Evolutionary conservation across 2,888 invertebrate genomes (phyloP).

Genomic region (Schizotus pectinicornis): DNA sequence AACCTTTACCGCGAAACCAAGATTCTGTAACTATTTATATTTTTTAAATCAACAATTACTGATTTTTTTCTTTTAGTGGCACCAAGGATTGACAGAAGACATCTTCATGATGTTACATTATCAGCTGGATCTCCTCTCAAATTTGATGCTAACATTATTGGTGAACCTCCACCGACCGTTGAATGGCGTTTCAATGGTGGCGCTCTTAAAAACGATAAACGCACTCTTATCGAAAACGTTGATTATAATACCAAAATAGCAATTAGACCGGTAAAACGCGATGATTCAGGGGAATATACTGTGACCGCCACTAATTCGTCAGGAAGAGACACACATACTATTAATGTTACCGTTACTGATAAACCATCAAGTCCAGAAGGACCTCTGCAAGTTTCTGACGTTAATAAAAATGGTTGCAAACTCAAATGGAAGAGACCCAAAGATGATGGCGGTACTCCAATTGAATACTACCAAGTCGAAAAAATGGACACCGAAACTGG

Average conservation of each 20-base stretch:
- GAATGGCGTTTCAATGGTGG: slow-evolving; percentile 91
- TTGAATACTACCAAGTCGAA: slow-evolving; percentile 96
- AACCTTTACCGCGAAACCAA: slow-evolving; percentile 83
- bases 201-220: slow-evolving; percentile 71
- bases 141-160: slow-evolving; percentile 90
- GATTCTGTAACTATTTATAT: slow-evolving; percentile 68
- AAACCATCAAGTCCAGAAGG: slow-evolving; percentile 90
- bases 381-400: slow-evolving; percentile 85
- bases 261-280: slow-evolving; percentile 79
- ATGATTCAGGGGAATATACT: slow-evolving; percentile 86
- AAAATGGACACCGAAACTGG: slow-evolving; percentile 91
- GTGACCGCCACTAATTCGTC: slow-evolving; percentile 87
- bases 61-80: slow-evolving; percentile 68
- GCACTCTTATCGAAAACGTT: slow-evolving; percentile 79
- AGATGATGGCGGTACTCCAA: slow-evolving; percentile 93
- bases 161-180: slow-evolving; percentile 93
- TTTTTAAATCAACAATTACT: neutral
- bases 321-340: slow-evolving; percentile 82
- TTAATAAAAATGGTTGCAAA: slow-evolving; percentile 92
- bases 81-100: slow-evolving; percentile 94
- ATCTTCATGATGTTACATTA: slow-evolving; percentile 86
- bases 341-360: slow-evolving; percentile 84
- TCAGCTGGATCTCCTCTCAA: slow-evolving; percentile 93
- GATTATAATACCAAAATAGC: slow-evolving; percentile 89
- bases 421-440: slow-evolving; percentile 95